Evolutionary conservation across 2,797 vertebrate genomes (phyloP).

Genomic region (Platyrinchus mystaceus): DNA sequence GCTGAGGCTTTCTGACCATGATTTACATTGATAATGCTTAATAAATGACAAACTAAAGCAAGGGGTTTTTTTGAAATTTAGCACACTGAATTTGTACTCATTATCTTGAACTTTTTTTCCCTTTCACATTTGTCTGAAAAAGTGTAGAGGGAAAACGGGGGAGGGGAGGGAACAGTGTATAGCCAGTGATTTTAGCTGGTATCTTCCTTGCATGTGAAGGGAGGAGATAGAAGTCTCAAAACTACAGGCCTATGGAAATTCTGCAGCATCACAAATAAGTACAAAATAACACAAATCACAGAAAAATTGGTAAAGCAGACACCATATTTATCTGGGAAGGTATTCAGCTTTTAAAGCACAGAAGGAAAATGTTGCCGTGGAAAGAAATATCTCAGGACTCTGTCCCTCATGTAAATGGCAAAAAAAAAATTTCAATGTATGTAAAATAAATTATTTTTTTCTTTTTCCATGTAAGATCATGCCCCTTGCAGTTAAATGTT

Average conservation of each 20-base stretch:
- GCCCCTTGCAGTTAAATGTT: neutral
- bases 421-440: neutral
- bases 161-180: neutral
- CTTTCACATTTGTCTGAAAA: neutral
- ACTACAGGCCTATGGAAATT: neutral
- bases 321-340: neutral
- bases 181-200: neutral
- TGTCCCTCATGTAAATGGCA: neutral
- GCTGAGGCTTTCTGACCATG: conserved; percentile 9
- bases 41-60: conserved; percentile 7
- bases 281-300: neutral
- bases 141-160: neutral
- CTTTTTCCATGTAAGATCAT: neutral
- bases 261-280: neutral
- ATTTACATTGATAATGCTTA: conserved; percentile 17
- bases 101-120: conserved; percentile 3
- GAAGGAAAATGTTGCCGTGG: neutral
- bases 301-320: neutral
- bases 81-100: neutral
- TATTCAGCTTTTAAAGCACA: neutral
- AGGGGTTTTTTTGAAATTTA: neutral
- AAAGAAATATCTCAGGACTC: neutral
- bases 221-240: neutral
- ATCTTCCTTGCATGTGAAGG: neutral
- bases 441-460: neutral